Evolutionary conservation across 2,113 vertebrate species (phyloP).

Genomic region (Macrotus californicus): DNA sequence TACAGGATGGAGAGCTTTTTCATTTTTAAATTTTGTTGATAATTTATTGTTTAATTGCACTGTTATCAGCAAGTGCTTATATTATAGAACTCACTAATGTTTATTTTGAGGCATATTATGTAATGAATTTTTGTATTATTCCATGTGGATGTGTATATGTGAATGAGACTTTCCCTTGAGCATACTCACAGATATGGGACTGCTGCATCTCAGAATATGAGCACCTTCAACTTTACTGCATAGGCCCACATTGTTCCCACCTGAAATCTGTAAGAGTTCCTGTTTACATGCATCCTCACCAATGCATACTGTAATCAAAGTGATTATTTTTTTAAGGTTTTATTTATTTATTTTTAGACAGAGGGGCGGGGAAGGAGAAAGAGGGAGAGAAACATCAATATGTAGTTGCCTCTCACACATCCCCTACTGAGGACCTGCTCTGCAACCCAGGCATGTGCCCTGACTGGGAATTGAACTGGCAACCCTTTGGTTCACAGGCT

Average conservation of each 20-base stretch:
- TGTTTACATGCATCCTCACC: background rate
- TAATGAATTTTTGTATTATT: background rate
- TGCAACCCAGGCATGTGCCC: too few relatives aligned
- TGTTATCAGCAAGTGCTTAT: background rate
- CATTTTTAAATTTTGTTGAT: background rate
- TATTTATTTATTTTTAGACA: too few relatives aligned
- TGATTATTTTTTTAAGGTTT: background rate
- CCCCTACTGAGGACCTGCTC: too few relatives aligned
- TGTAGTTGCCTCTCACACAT: too few relatives aligned
- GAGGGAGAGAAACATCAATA: too few relatives aligned
- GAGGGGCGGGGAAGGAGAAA: too few relatives aligned
- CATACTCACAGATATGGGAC: too few relatives aligned
- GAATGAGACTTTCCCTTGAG: background rate
- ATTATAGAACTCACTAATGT: background rate
- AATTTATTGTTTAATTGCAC: background rate
- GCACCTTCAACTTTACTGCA: background rate
- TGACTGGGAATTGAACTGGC: too few relatives aligned
- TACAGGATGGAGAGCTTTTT: background rate
- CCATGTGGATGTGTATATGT: background rate
- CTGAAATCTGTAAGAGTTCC: background rate
- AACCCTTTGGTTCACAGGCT: too few relatives aligned
- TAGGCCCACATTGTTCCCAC: background rate
- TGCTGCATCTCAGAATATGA: background rate
- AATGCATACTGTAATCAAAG: background rate
- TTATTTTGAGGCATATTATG: background rate